Conservation (phyloP, 2,888 invertebrate genomes). For the Pachydiplax longipennis region DNA sequence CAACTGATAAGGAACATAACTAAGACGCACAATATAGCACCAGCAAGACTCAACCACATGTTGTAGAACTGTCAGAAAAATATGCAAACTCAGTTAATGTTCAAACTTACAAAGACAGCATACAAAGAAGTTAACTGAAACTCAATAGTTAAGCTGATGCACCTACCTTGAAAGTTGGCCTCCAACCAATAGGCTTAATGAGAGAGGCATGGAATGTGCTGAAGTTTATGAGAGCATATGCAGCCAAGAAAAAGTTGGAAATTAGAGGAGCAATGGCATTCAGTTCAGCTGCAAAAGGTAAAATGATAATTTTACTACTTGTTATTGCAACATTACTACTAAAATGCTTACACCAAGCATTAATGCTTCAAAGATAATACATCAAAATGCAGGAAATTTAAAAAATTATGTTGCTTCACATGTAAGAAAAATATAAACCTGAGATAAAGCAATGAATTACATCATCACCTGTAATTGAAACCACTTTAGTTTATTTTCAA, state of each 20-base stretch:
- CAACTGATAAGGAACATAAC: constrained; percentile 66
- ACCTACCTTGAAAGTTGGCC: constrained; percentile 53
- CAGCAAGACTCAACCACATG: constrained; percentile 62
- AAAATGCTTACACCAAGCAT: not conserved
- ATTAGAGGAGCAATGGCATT: constrained; percentile 62
- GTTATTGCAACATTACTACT: too few relatives aligned
- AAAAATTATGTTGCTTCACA: too few relatives aligned
- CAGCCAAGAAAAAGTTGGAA: constrained; percentile 62
- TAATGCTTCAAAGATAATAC: not conserved
- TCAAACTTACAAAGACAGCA: not conserved
- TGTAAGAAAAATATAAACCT: too few relatives aligned
- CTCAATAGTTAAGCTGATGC: not conserved
- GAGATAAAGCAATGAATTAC: too few relatives aligned
- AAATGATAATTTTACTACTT: not conserved
- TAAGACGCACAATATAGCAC: constrained; percentile 58
- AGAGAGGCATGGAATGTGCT: constrained; percentile 62
- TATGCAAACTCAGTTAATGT: not conserved
- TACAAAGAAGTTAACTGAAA: not conserved
- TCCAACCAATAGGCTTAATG: constrained; percentile 55
- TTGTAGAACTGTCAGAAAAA: constrained; percentile 60
- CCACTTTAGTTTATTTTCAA: too few relatives aligned
- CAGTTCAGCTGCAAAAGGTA: constrained; percentile 55
- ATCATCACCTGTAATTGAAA: too few relatives aligned
- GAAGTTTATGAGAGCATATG: constrained; percentile 61
- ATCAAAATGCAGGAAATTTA: too few relatives aligned